Evolutionary conservation across 2,113 vertebrate species (phyloP), one percentile per base, ranked within the genome.

Genomic region (Apteryx owenii): DNA sequence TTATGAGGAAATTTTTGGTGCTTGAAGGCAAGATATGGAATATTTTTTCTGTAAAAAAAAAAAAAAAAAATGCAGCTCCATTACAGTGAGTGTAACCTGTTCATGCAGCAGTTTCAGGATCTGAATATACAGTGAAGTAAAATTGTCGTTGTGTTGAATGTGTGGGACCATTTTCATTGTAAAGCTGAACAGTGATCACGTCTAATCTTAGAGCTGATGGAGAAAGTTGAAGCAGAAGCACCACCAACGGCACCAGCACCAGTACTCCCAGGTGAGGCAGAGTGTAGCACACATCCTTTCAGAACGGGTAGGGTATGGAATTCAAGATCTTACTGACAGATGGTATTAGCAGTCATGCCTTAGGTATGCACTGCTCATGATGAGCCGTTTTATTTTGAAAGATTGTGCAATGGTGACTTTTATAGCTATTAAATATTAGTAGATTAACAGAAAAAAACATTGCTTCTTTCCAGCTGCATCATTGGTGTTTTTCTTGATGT

Each of bases 121-220:
- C 80, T 95, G 40, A 81, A 93, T 62, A 13, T 69, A 78, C 5
- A 68, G 42, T 50, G 56, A 73, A 42, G 44, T 71, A 42, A 80
- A 26, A 8, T 53, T 88, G 56, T 36, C 38, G 51, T 83, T 89
- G 48, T 82, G 51, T 76, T 92, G 54, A 19, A 2, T 22, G 50
- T 20, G 50, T 65, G 66, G 77, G 58, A 44, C 19, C 2, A 0
- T 93, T 89, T 89, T 50, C 23, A 33, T 48, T 90, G 81, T 81
- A 65, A 93, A 94, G 31, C 90, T 81, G 46, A 96, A 61, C 36
- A 53, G 10, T 82, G 46, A 18, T 79, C 10, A 0, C 94, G 44
- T 98, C 81, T 95, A 4, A 85, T 97, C 89, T 48, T 97, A 98
- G 98, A 98, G 82, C 76, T 97, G 77, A 58, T 97, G 21, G 98